Percentiles rank a stretch among this genome's conserved stretches.
These are phyloP conservation scores for Julus scanicus DNA, from an alignment of 2,888 invertebrate species.

Conservation along the genomic window DNA sequence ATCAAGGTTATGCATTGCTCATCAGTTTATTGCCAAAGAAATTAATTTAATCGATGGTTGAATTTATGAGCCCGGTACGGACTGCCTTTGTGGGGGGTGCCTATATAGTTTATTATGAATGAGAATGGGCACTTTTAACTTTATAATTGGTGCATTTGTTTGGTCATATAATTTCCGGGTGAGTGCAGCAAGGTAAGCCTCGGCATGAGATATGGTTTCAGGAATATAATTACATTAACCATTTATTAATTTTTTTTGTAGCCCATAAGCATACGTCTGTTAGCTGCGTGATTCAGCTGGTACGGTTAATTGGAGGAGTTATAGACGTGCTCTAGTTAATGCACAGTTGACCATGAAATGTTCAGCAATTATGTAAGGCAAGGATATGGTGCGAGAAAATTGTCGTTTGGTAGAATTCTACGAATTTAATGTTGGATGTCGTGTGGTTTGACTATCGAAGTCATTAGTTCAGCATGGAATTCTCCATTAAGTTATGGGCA, in stretches of 20 bases:
- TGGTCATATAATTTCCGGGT: slow-evolving; percentile 20
- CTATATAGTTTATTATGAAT: not conserved
- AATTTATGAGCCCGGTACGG: not conserved
- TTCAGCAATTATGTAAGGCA: not conserved
- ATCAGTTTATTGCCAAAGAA: not conserved
- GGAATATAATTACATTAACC: not conserved
- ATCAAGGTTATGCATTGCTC: not conserved
- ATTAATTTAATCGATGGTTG: not conserved
- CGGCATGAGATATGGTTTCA: not conserved
- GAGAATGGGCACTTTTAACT: not conserved
- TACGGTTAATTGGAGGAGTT: slow-evolving; percentile 32
- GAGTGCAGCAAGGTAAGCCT: not conserved
- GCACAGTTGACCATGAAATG: slow-evolving; percentile 42
- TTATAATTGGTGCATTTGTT: slow-evolving; percentile 1
- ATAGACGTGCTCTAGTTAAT: slow-evolving; percentile 38
- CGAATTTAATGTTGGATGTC: not conserved
- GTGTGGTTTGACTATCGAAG: not conserved
- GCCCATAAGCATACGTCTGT: not conserved
- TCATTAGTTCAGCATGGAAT: too few relatives aligned
- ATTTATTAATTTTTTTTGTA: not conserved
- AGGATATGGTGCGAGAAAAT: not conserved
- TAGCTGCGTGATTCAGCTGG: not conserved
- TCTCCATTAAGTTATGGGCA: too few relatives aligned
- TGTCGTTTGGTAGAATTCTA: not conserved
- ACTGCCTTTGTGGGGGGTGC: not conserved